phyloP scores from a whole-genome alignment of 2,888 invertebrate species.

The Blastobasis lacticolella region DNA sequence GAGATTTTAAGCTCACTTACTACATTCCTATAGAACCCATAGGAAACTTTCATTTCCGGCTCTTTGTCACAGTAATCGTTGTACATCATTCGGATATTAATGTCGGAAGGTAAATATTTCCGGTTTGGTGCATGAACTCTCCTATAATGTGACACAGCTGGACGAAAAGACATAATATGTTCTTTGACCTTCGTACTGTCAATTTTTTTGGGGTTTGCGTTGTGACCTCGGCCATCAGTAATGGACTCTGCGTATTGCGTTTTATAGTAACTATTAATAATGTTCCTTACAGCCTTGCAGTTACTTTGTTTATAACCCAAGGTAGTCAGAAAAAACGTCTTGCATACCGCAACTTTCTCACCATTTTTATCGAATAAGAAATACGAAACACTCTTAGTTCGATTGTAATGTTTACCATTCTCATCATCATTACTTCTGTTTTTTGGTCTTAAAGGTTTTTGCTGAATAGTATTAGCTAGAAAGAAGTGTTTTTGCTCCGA shows the following conservation, averaged over 20 bases:
- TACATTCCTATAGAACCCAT: constrained; percentile 5
- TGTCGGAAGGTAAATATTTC: constrained; percentile 13
- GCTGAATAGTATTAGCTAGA: constrained; percentile 8
- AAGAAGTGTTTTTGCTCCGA: constrained; percentile 13
- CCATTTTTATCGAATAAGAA: constrained; percentile 8
- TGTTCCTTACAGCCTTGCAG: constrained; percentile 4
- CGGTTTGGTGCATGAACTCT: constrained; percentile 9
- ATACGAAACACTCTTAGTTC: constrained; percentile 9
- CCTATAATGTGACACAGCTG: constrained; percentile 10
- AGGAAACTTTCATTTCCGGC: constrained; percentile 8
- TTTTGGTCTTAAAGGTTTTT: constrained; percentile 7
- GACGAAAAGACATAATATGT: constrained; percentile 10
- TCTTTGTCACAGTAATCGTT: constrained; percentile 5
- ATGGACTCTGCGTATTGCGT: background rate
- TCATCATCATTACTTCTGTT: constrained; percentile 6
- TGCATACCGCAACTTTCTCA: constrained; percentile 9
- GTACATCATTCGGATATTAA: constrained; percentile 10
- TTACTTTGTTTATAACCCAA: constrained; percentile 10
- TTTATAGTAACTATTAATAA: background rate
- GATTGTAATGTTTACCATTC: constrained; percentile 4
- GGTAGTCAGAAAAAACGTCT: constrained; percentile 9
- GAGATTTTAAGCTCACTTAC: constrained; percentile 12
- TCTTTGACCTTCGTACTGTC: constrained; percentile 2
- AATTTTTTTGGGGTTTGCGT: constrained; percentile 2
- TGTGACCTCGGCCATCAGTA: background rate